A percentile compares a stretch with the other conserved stretches of the same genome.
phyloP scores from a whole-genome alignment of 2,113 vertebrate genomes.

The Cyrtonyx montezumae region DNA sequence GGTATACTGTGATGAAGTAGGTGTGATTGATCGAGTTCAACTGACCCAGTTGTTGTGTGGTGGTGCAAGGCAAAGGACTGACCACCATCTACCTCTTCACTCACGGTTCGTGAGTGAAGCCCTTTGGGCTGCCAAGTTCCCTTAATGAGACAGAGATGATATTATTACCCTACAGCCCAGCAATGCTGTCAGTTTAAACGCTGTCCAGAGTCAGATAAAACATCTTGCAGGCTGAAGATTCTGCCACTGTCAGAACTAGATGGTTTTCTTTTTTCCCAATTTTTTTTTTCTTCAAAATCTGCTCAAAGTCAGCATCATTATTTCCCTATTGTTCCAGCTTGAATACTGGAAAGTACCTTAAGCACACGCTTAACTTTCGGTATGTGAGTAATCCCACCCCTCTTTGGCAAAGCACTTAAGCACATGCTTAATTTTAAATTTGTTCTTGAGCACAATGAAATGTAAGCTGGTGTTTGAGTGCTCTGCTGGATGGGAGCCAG shows the following conservation, averaged over 20 bases:
- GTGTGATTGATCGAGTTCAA: fast-evolving
- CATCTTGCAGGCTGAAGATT: neutral
- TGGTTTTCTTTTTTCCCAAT: neutral
- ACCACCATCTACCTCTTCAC: neutral
- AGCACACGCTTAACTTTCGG: slow-evolving; percentile 14
- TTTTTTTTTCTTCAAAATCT: neutral
- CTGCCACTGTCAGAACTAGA: neutral
- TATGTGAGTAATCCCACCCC: slow-evolving; percentile 1
- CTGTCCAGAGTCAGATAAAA: neutral
- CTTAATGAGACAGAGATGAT: neutral
- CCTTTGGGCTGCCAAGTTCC: neutral
- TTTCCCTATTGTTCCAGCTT: neutral
- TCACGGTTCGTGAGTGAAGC: neutral
- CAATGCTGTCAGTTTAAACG: neutral
- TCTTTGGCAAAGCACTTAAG: slow-evolving; percentile 44
- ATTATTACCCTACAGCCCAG: neutral
- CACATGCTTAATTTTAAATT: slow-evolving; percentile 28
- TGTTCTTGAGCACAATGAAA: slow-evolving; percentile 52
- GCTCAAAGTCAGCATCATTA: neutral
- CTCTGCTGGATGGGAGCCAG: slow-evolving; percentile 58
- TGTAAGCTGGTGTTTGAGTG: slow-evolving; percentile 56
- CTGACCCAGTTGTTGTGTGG: neutral
- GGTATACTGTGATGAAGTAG: neutral
- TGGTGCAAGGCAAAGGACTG: neutral
- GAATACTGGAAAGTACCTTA: slow-evolving; percentile 29